A percentile compares a stretch with the other conserved stretches of the same genome.
phyloP scores from a whole-genome alignment of 2,113 vertebrate genomes.

The Pelecanoides urinatrix region DNA sequence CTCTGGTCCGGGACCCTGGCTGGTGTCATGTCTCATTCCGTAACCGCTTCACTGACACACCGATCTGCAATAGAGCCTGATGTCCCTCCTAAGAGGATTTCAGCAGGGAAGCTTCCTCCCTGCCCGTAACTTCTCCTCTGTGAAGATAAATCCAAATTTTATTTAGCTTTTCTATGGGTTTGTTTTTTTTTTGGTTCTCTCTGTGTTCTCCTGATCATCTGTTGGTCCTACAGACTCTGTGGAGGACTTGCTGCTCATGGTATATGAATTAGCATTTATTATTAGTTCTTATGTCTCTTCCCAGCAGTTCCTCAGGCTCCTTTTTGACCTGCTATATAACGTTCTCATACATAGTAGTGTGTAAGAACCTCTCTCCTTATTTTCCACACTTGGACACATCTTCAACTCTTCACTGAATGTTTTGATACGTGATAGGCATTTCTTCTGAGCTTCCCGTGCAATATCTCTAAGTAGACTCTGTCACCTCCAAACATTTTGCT shows the following conservation, averaged over 20 bases:
- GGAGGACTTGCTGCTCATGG: background rate
- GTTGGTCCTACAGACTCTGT: background rate
- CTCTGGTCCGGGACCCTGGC: background rate
- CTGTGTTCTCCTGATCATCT: background rate
- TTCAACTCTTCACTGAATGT: background rate
- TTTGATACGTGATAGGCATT: background rate
- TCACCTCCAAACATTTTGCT: background rate
- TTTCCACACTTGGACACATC: background rate
- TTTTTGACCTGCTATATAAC: background rate
- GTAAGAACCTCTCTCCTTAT: background rate
- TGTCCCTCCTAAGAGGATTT: background rate
- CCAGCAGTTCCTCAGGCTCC: background rate
- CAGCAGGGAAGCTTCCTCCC: background rate
- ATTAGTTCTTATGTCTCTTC: background rate
- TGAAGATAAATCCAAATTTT: background rate
- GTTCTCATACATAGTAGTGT: background rate
- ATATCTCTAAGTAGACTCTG: background rate
- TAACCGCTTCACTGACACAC: background rate
- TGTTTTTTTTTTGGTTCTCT: background rate
- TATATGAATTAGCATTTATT: background rate
- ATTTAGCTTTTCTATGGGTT: background rate
- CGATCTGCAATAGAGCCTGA: background rate
- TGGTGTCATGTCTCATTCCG: accelerated
- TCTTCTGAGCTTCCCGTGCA: background rate
- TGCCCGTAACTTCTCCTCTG: background rate